phyloP scores from a whole-genome alignment of 2,797 vertebrate species.

The Trachops cirrhosus region DNA sequence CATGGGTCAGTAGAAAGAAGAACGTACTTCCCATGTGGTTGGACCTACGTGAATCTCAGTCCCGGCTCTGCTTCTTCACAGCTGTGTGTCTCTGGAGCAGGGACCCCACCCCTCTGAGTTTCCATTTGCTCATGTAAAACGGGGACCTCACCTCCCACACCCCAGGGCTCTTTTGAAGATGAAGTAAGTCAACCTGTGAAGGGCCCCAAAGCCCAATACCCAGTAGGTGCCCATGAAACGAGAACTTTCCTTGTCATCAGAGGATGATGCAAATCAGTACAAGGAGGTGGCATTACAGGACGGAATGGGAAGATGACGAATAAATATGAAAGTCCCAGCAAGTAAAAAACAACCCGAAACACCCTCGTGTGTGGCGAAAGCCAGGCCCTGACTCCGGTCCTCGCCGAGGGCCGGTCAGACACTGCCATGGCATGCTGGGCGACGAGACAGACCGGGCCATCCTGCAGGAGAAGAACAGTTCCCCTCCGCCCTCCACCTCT shows the following conservation, averaged over 20 bases:
- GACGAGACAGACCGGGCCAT: background rate
- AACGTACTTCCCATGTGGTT: background rate
- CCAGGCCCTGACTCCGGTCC: background rate
- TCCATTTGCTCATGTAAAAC: background rate
- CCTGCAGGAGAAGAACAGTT: no score
- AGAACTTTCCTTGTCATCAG: background rate
- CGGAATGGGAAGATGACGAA: background rate
- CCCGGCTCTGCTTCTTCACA: background rate
- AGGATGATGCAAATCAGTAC: background rate
- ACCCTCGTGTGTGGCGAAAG: accelerated
- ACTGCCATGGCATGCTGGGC: accelerated
- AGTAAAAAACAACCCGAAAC: background rate
- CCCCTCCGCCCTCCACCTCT: background rate
- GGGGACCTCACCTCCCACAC: background rate
- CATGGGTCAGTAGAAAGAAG: background rate
- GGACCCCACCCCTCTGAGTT: background rate
- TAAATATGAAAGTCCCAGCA: background rate
- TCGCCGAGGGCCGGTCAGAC: background rate
- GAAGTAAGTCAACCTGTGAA: background rate
- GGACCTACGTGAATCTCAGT: accelerated
- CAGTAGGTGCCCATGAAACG: background rate
- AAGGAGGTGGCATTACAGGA: background rate
- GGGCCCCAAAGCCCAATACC: background rate
- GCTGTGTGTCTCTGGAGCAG: background rate
- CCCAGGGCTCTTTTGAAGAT: background rate